phyloP scores from a whole-genome alignment of 2,113 vertebrate species.

The Tilapia sparmanii region DNA sequence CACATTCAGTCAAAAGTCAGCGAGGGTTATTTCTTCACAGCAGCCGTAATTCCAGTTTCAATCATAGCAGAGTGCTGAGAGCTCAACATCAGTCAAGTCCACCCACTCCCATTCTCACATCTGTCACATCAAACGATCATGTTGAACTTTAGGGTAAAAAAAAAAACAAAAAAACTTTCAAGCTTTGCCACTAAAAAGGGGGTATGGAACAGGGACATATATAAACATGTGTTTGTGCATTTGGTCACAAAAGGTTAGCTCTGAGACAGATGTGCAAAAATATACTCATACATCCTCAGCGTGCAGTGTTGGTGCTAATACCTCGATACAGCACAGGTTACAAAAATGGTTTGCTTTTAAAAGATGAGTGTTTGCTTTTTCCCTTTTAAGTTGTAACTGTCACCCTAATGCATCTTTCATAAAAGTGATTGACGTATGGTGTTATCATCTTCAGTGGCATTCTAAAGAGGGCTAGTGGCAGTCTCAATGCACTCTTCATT shows the following conservation, averaged over 20 bases:
- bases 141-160: slow-evolving; percentile 43
- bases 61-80: slow-evolving; percentile 52
- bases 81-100: slow-evolving; percentile 61
- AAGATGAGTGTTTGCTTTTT: slow-evolving; percentile 23
- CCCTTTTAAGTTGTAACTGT: slow-evolving; percentile 40
- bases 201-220: background rate
- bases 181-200: slow-evolving; percentile 13
- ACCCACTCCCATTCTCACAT: slow-evolving; percentile 60
- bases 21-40: slow-evolving; percentile 24
- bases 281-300: background rate
- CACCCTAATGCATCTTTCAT: slow-evolving; percentile 41
- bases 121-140: slow-evolving; percentile 68
- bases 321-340: background rate
- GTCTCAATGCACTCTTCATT: slow-evolving; percentile 56
- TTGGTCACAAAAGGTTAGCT: slow-evolving; percentile 32
- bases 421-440: slow-evolving; percentile 59
- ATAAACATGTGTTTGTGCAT: slow-evolving; percentile 28
- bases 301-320: background rate
- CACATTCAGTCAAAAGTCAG: slow-evolving; percentile 46
- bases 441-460: slow-evolving; percentile 60
- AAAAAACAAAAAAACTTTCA: slow-evolving; percentile 2
- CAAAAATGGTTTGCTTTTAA: slow-evolving; percentile 10
- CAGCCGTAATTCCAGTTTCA: slow-evolving; percentile 57
- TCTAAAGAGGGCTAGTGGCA: slow-evolving; percentile 64
- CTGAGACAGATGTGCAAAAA: slow-evolving; percentile 9